Percentiles rank a stretch among this genome's conserved stretches.
Conservation (phyloP, 2,888 invertebrate species). For the Trachelus troglodyta region DNA sequence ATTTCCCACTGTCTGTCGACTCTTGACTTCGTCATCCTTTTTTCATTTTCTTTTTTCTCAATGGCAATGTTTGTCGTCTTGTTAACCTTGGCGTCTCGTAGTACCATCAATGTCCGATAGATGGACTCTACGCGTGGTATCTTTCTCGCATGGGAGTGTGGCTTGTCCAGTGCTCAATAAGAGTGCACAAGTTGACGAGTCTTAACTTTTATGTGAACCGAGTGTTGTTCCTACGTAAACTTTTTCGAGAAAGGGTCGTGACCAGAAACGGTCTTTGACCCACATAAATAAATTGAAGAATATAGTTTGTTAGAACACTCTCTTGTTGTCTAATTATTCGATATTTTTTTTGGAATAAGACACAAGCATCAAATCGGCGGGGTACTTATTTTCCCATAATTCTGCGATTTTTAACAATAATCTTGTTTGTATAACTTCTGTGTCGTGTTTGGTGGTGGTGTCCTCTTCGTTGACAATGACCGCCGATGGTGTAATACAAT, state of each 20-base stretch:
- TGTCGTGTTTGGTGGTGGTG: too few relatives aligned
- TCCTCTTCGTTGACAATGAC: too few relatives aligned
- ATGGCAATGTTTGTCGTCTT: slow-evolving; percentile 31
- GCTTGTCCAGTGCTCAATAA: too few relatives aligned
- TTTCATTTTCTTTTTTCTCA: too few relatives aligned
- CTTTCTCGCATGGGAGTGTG: slow-evolving; percentile 27
- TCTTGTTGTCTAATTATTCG: neutral
- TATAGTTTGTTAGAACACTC: neutral
- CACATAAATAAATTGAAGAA: slow-evolving; percentile 23
- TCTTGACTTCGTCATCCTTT: too few relatives aligned
- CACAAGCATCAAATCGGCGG: slow-evolving; percentile 16
- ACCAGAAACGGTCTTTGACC: slow-evolving; percentile 49
- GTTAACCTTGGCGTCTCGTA: slow-evolving; percentile 8
- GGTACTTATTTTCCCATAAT: too few relatives aligned
- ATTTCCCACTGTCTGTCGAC: too few relatives aligned
- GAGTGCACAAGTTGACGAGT: too few relatives aligned
- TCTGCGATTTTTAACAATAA: too few relatives aligned
- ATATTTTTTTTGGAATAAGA: neutral
- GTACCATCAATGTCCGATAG: neutral
- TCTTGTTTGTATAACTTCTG: too few relatives aligned
- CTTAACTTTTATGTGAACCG: slow-evolving; percentile 29
- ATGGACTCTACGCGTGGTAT: neutral
- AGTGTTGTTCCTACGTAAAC: slow-evolving; percentile 51
- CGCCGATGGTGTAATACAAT: too few relatives aligned
- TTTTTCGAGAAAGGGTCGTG: slow-evolving; percentile 60